Evolutionary conservation across 2,113 vertebrate species (phyloP), one percentile per base, ranked within the genome.

Genomic region (Candoia aspera): DNA sequence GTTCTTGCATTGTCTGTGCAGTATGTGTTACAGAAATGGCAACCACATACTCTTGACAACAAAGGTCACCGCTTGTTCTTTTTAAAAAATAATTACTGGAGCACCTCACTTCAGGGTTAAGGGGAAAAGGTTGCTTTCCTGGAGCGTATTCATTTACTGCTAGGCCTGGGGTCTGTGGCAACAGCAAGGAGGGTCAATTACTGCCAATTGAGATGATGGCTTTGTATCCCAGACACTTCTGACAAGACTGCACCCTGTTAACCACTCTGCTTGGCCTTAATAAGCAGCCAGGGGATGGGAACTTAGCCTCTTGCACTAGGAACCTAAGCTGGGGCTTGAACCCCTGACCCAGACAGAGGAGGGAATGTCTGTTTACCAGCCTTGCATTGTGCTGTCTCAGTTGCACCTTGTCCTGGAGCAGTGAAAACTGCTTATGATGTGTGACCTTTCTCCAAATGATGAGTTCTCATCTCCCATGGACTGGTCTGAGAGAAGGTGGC

Each of bases 41-140:
- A n/a, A 15, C 19, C 5, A 2, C 17, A 24, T 24, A 21, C 13
- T 24, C 21, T 33, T 24, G 33, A 10, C 6, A 11, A 21, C 49
- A 33, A 86, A 29, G 59, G 11, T 33, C 24, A 2, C 13, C n/a
- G 57, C 53, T 53, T 13, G 0, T 29, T 86, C 17, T 49, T 92
- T n/a, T 33, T 33, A 3, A 29, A 21, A 93, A 91, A 94, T 93
- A 94, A 92, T 90, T 91, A 91, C 89, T 94, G 96, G 93, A 93
- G 94, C 91, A 79, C 19, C 33, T 37, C 33, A 79, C 73, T 79
- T 42, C 33, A 21, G 33, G 68, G 17, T 79, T 79, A 79, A 79
- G 29, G 1, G 37, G 26, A 24, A 23, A 17, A 55, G 68, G 33
- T 64, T 60, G 17, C 24, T 29, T 55, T 33, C 54, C 26, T 49